Percentiles rank a stretch among this genome's conserved stretches.
These are phyloP conservation scores for Bambusicola thoracicus DNA, from an alignment of 2,113 vertebrate species.

Conservation along the genomic window DNA sequence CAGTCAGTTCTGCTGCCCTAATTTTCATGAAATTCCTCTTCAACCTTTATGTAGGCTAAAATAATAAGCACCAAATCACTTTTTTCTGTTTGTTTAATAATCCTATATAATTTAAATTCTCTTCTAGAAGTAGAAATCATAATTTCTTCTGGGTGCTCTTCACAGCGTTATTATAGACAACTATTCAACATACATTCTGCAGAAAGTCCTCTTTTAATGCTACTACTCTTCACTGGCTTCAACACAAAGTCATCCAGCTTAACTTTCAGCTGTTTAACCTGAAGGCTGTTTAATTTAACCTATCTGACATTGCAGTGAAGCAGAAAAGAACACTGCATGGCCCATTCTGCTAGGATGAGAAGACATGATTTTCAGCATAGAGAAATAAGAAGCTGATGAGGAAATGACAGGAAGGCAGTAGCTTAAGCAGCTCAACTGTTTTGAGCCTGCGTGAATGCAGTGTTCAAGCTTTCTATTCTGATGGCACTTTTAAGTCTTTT, in stretches of 20 bases:
- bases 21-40: not conserved
- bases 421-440: not conserved
- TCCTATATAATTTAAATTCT: not conserved
- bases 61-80: not conserved
- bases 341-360: not conserved
- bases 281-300: not conserved
- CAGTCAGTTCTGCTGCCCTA: not conserved
- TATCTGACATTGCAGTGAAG: not conserved
- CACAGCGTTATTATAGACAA: not conserved
- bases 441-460: not conserved
- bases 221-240: not conserved
- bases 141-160: not conserved
- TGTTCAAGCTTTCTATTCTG: not conserved
- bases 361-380: not conserved
- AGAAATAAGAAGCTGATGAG: constrained; percentile 1
- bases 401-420: not conserved
- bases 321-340: not conserved
- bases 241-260: not conserved
- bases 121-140: not conserved
- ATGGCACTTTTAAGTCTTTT: not conserved
- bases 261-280: constrained; percentile 3
- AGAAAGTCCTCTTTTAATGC: not conserved
- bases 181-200: not conserved
- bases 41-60: not conserved
- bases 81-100: not conserved